Evolutionary conservation across 2,113 vertebrate genomes (phyloP), one percentile per base, ranked within the genome.

Genomic region (Callaeas wilsoni): DNA sequence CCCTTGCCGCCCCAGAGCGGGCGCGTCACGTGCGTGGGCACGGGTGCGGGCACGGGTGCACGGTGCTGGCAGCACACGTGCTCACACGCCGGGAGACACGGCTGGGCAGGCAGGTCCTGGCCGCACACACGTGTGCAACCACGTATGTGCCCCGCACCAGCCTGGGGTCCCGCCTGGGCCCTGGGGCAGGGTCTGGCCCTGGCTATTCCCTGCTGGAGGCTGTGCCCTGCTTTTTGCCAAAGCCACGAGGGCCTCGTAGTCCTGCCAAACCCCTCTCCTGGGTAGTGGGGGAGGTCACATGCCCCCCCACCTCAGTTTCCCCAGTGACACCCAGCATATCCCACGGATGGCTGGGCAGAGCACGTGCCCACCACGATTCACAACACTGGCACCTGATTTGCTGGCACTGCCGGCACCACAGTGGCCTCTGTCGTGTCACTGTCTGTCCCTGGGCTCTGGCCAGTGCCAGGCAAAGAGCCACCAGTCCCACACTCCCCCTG

Each of bases 41-140:
- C 0, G 4, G 78, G 64, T 2, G 1, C 5, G 37, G 56, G 49
- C 89, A 50, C 0, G 4, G 78, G 64, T 2, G 1, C 5, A 6
- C 0, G 4, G 53, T 2, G 22, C 78, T 18, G 11, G 74, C 56
- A 32, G 64, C 44, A 57, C 12, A 3, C 0, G 2, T n/a, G 80
- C 9, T 5, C 52, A 27, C 67, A 25, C 1, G 4, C 14, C 0
- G 0, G 41, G 17, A 37, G 13, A 21, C 22, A 26, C 0, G 3
- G 79, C 80, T 6, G 27, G 59, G 64, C 49, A 15, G 29, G 65
- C 49, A 16, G 65, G 50, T 13, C 55, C 65, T 3, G 76, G 44
- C 39, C 1, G 52, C 59, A 60, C 75, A 37, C 1, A 0, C 0
- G 7, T 62, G 74, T 67, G 52, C 5, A 23, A 18, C 20, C 10